Evolutionary conservation across 2,888 invertebrate genomes (phyloP), one percentile per base, ranked within the genome.

Genomic region (Crepidodera aurea): DNA sequence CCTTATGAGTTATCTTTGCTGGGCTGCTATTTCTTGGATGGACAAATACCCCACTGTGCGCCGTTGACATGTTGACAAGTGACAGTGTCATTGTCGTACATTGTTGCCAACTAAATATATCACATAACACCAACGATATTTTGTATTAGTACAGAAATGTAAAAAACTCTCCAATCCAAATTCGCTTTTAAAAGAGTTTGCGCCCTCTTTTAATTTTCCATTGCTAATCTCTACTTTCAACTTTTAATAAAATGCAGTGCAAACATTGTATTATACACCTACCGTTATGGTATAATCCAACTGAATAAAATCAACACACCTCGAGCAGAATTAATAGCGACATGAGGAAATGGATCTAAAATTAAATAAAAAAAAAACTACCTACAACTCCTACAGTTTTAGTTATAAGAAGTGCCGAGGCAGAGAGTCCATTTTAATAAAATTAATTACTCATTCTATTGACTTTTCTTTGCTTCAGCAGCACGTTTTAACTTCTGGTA

Each of bases 361-460:
- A 44, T 44, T 44, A 44, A 44, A 42, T 42, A 6, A 22, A 44
- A 22, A 44, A 22, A 25, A 39, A 39, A 39, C 8, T 8, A 12
- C 12, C 8, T 16, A 22, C 22, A 10, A 27, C 48, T 27, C 48
- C 48, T 29, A 48, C 48, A 27, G 48, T 16, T 40, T 40, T 40
- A 16, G 2, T 40, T 40, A 40, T 7, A 40, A 16, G 18, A 40
- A 37, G 13, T 8, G 19, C 22, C 5, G 16, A 27, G 15, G 13
- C 27, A 27, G 29, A 27, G 29, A 60, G 60, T 61, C 50, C 32
- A 51, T 34, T 59, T 44, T 65, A 59, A 65, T 60, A 62, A 56
- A 65, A 48, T 60, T 62, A 65, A 62, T 65, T 62, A 62, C 56
- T 57, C 55, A 56, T 50, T 57, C 55, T 62, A 65, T 62, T 62